These are phyloP conservation scores for Limanda limanda DNA, from an alignment of 2,113 vertebrate species.

Conservation along the genomic window DNA sequence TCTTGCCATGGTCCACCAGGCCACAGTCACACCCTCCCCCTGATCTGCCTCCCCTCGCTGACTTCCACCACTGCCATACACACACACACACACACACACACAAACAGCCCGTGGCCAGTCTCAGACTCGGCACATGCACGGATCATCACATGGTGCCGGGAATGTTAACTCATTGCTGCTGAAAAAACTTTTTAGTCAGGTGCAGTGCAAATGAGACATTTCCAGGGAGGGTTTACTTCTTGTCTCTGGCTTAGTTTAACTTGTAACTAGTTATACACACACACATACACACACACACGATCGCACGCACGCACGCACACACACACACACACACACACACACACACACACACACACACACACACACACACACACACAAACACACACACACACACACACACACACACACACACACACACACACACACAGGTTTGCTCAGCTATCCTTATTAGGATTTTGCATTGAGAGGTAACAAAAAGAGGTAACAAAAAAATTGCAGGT, in stretches of 20 bases:
- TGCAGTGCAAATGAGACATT: constrained; percentile 20
- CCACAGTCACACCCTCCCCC: constrained; percentile 71
- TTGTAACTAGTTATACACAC: not conserved
- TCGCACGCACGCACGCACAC: not conserved
- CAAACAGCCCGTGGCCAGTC: constrained; percentile 52
- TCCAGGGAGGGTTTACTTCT: not conserved
- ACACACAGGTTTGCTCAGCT: too few relatives aligned
- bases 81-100: constrained; percentile 40
- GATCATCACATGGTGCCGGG: constrained; percentile 53
- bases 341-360: too few relatives aligned
- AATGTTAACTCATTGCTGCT: constrained; percentile 51
- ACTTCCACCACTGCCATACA: constrained; percentile 24
- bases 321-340: too few relatives aligned
- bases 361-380: too few relatives aligned
- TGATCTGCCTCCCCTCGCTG: constrained; percentile 54
- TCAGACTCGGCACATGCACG: constrained; percentile 61
- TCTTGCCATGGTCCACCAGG: constrained; percentile 72
- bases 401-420: too few relatives aligned
- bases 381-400: not conserved
- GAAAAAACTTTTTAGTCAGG: constrained; percentile 48
- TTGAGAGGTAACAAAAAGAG: too few relatives aligned
- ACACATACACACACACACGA: not conserved
- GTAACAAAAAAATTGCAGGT: too few relatives aligned
- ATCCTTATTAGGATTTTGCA: too few relatives aligned
- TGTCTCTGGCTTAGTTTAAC: constrained; percentile 7